Base-by-base conservation (phyloP, 2,888 invertebrate genomes). In the Leucoma salicis region DNA sequence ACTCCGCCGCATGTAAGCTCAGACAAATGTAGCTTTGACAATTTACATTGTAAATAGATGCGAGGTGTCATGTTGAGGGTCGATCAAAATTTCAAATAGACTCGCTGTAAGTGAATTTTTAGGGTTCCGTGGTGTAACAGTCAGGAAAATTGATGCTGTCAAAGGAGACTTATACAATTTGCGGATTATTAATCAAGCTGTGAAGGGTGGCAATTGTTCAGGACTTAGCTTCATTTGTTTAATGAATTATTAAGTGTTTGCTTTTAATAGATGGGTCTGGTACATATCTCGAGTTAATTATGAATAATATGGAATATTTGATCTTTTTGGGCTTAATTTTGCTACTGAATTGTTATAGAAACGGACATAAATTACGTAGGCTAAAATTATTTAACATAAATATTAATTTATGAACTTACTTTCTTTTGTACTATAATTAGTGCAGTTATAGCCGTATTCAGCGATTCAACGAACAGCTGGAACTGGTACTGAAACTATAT, bases 1-100 rank as follows among this genome's bases (percentile, higher is more conserved):
- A n/a, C n/a, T 29, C 29, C 4, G 10, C 28, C n/a, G 15, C 81
- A 84, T 86, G 72, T 85, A 72, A 79, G 21, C 76, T 67, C 0
- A 35, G 35, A 42, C 11, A 10, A 35, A 55, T 49, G 34, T 66
- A 70, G 61, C 82, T 88, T 87, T 86, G 89, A 86, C 87, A 89
- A 89, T 88, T 88, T 89, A 85, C 88, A 88, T 88, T 73, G 78
- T 72, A 83, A 89, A 87, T 87, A 79, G 84, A 84, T 78, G 77
- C 59, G 78, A 79, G 83, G 83, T 88, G 85, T 85, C 87, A 87
- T 84, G 84, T 78, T 55, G 49, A 72, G 82, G 79, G 80, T 83
- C 80, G 82, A 86, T 88, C 82, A 85, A 87, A 88, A 85, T 85
- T 87, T 80, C 81, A 86, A 88, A 88, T 86, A 74, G 84, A 79